Percentiles rank a stretch among this genome's conserved stretches.
These are phyloP conservation scores for Tribolium castaneum DNA, from an alignment of 1,140 invertebrate species.

Conservation along the genomic window DNA sequence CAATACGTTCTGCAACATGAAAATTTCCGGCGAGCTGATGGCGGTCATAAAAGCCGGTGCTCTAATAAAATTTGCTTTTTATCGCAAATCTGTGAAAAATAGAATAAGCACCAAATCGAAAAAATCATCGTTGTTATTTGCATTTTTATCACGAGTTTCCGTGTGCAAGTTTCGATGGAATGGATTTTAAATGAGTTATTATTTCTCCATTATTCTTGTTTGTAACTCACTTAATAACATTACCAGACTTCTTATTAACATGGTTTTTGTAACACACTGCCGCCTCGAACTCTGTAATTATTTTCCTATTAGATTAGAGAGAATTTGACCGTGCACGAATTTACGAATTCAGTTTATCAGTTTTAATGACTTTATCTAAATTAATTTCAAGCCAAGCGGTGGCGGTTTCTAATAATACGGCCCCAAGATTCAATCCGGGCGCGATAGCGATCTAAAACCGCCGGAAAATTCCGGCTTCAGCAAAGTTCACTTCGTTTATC, in stretches of 20 bases:
- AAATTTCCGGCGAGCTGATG: not conserved
- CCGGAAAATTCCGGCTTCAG: conserved; percentile 29
- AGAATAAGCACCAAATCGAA: conserved; percentile 26
- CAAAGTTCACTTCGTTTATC: conserved; percentile 27
- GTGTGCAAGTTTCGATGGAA: conserved; percentile 34
- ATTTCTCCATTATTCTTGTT: conserved; percentile 45
- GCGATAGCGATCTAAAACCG: conserved; percentile 22
- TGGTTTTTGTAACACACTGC: conserved; percentile 32
- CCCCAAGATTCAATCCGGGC: conserved; percentile 8
- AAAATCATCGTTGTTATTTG: conserved; percentile 30
- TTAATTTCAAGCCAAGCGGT: not conserved
- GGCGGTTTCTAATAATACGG: not conserved
- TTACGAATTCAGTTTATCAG: conserved; percentile 14
- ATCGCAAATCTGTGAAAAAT: conserved; percentile 22
- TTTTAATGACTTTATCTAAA: conserved; percentile 34
- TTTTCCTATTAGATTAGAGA: conserved; percentile 20
- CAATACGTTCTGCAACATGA: not conserved
- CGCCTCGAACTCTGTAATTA: conserved; percentile 22
- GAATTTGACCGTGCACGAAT: conserved; percentile 1
- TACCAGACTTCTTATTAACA: conserved; percentile 30
- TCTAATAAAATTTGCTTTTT: conserved; percentile 22
- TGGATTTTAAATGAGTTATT: conserved; percentile 48
- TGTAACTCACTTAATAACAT: conserved; percentile 27
- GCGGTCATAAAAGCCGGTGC: not conserved
- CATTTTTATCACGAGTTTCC: conserved; percentile 42